phyloP scores from a whole-genome alignment of 2,888 invertebrate genomes.

The Leptopterna dolabrata region DNA sequence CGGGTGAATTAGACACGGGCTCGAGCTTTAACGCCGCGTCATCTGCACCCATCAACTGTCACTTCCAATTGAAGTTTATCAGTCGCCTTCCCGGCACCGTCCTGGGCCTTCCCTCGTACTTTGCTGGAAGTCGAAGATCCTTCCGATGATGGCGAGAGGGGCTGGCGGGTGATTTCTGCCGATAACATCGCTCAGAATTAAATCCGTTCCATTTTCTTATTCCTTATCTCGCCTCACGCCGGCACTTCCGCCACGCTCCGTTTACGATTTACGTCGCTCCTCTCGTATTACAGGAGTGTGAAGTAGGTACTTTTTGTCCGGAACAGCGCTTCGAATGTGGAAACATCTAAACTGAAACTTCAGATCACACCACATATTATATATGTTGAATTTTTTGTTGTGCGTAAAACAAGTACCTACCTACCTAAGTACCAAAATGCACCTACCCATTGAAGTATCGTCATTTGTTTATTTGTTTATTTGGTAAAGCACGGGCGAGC shows the following conservation, averaged over 20 bases:
- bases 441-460: too few species aligned
- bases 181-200: background rate
- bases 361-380: too few species aligned
- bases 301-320: too few species aligned
- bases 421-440: too few species aligned
- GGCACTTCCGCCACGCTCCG: background rate
- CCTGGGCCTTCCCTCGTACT: background rate
- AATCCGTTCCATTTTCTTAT: background rate
- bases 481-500: too few species aligned
- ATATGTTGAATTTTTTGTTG: too few species aligned
- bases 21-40: constrained; percentile 50
- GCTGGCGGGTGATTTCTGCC: background rate
- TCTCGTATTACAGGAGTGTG: background rate
- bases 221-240: background rate
- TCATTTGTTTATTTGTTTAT: too few species aligned
- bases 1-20: constrained; percentile 48
- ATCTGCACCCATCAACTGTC: constrained; percentile 55
- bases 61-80: constrained; percentile 55
- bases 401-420: too few species aligned
- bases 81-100: constrained; percentile 28
- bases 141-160: background rate
- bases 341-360: too few species aligned
- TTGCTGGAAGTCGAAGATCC: background rate
- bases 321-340: too few species aligned
- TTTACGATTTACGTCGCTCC: background rate